These are phyloP conservation scores for Danionella cerebrum DNA, from an alignment of 2,113 vertebrate species.

Conservation along the genomic window DNA sequence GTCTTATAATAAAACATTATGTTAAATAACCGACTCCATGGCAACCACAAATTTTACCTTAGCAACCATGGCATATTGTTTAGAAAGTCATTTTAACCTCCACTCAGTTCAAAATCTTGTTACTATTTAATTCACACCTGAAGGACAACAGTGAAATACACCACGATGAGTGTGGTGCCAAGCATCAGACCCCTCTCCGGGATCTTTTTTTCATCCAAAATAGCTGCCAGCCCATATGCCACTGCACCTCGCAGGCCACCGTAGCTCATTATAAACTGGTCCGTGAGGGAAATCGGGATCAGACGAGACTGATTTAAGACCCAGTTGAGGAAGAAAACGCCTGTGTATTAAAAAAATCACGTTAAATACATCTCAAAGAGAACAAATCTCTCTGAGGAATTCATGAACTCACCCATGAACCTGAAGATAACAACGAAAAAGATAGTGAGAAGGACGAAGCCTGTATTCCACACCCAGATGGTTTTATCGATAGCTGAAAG, in stretches of 20 bases:
- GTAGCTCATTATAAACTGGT: slow-evolving; percentile 93
- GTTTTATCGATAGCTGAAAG: slow-evolving; percentile 81
- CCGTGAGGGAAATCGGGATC: slow-evolving; percentile 80
- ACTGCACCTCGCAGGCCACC: slow-evolving; percentile 92
- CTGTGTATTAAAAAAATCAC: slow-evolving; percentile 54
- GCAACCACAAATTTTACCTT: too few species aligned
- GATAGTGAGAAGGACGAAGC: slow-evolving; percentile 86
- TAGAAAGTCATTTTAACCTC: too few species aligned
- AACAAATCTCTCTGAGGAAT: too few species aligned
- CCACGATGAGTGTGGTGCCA: slow-evolving; percentile 87
- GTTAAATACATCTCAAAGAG: too few species aligned
- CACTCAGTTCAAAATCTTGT: too few species aligned
- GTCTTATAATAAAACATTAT: too few species aligned
- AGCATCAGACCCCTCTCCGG: slow-evolving; percentile 80
- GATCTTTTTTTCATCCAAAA: slow-evolving; percentile 68
- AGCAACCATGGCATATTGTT: too few species aligned
- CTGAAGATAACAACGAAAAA: slow-evolving; percentile 85
- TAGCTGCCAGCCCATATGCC: slow-evolving; percentile 80
- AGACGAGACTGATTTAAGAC: slow-evolving; percentile 82
- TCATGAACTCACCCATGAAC: slow-evolving; percentile 75
- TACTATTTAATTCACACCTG: slow-evolving; percentile 81
- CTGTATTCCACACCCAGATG: slow-evolving; percentile 92
- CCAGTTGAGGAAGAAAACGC: slow-evolving; percentile 85
- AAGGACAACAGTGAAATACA: slow-evolving; percentile 93
- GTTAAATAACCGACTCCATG: too few species aligned